Conservation (phyloP, 2,888 invertebrate species). For the Torymus tubicola region DNA sequence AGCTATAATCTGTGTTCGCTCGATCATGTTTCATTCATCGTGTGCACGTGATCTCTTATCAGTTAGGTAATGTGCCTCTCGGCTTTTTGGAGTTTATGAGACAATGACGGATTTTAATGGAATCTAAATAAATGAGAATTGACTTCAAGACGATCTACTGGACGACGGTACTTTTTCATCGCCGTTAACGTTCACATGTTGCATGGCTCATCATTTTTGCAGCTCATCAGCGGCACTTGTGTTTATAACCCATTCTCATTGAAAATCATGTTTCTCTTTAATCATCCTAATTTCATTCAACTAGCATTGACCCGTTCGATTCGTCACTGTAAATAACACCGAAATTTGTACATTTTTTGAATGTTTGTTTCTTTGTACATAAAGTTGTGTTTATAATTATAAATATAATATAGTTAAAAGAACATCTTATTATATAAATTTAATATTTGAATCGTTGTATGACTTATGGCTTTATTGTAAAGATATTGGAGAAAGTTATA, state of each 20-base stretch:
- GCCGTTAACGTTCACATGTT: constrained; percentile 54
- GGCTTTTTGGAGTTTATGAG: constrained; percentile 25
- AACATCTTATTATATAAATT: constrained; percentile 38
- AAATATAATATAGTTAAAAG: constrained; percentile 18
- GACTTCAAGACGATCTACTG: constrained; percentile 23
- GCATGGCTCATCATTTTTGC: constrained; percentile 59
- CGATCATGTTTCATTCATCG: constrained; percentile 43
- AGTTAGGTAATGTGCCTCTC: constrained; percentile 13
- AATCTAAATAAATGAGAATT: constrained; percentile 15
- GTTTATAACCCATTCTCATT: constrained; percentile 57
- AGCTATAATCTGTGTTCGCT: constrained; percentile 37
- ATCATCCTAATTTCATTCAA: constrained; percentile 53
- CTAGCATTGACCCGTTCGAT: constrained; percentile 38
- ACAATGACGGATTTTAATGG: constrained; percentile 22
- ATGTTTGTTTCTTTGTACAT: constrained; percentile 47
- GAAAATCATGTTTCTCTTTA: constrained; percentile 49
- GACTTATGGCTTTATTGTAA: too few relatives aligned
- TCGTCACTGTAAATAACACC: constrained; percentile 56
- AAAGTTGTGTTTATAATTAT: constrained; percentile 39
- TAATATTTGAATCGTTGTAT: too few relatives aligned
- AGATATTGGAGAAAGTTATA: too few relatives aligned
- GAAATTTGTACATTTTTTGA: constrained; percentile 40
- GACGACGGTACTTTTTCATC: constrained; percentile 40
- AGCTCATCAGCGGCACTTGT: constrained; percentile 57
- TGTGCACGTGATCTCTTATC: constrained; percentile 35